Base-by-base conservation (phyloP, 2,797 vertebrate genomes). In the Amazona finschi region DNA sequence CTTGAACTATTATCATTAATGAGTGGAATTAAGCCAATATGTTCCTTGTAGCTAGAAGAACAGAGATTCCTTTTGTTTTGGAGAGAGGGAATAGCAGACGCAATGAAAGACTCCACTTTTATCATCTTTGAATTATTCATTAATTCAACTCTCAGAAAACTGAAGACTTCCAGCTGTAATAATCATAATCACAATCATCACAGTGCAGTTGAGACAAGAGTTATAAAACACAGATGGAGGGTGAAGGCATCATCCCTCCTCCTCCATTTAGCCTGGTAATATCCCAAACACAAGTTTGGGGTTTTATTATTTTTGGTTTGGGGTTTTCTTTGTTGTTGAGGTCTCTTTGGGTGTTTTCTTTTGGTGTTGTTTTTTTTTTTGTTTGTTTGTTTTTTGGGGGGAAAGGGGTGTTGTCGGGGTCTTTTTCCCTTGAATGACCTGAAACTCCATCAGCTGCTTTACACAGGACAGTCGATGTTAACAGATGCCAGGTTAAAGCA, bases 1-100 rank as follows among this genome's bases (percentile, higher is more conserved):
- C 96, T 80, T 94, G 93, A 96, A 95, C 80, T 85, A 78, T 67
- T 92, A 89, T 86, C 88, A 89, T 65, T 89, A 94, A 90, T 73
- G 61, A 89, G 67, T 60, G 39, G 71, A 96, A 94, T 92, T 85
- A 89, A 92, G 91, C 78, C 74, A 93, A 8, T 61, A 85, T 36
- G 55, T 89, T 95, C 94, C 91, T 80, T 74, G 58, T 38, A 87
- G 91, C 55, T 90, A 87, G 64, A 44, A 95, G 88, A 96, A 90
- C 25, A 91, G 8, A 76, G 49, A 52, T 87, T 79, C 88, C 36
- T 96, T 90, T 90, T 89, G 52, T 73, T 91, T 91, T 73, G 7
- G 55, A 90, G 66, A 62, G 22, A 85, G 28, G n/a, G n/a, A 93
- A 92, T 83, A 89, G 65, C 58, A 93, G 94, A 90, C 0, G 0